phyloP scores from a whole-genome alignment of 2,888 invertebrate genomes.

The Drosophila buzzatii region DNA sequence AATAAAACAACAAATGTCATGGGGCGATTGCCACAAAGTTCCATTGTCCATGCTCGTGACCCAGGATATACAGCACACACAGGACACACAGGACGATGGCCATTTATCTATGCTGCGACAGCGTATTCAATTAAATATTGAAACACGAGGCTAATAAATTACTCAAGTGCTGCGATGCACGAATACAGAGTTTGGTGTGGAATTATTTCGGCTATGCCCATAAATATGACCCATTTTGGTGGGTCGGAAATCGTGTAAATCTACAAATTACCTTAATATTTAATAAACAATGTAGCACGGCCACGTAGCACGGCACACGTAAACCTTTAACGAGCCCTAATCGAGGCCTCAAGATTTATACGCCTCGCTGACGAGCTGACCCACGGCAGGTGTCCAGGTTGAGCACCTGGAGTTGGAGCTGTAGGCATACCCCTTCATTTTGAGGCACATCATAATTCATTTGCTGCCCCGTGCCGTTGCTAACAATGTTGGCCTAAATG shows the following conservation, averaged over 20 bases:
- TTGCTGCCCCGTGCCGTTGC: constrained; percentile 26
- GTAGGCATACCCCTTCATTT: constrained; percentile 19
- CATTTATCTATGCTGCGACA: constrained; percentile 70
- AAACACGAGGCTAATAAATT: constrained; percentile 67
- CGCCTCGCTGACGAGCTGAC: constrained; percentile 42
- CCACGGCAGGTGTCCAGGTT: background rate
- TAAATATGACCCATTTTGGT: constrained; percentile 63
- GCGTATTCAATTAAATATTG: constrained; percentile 76
- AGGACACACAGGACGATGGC: constrained; percentile 26
- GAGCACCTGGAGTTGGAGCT: background rate
- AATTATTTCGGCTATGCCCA: constrained; percentile 35
- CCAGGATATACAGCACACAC: constrained; percentile 5
- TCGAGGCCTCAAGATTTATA: constrained; percentile 67
- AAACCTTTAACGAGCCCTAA: constrained; percentile 48
- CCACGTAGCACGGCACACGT: constrained; percentile 15
- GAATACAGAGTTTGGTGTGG: constrained; percentile 8
- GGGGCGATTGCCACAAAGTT: background rate
- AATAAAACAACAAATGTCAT: constrained; percentile 59
- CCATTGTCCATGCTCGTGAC: constrained; percentile 34
- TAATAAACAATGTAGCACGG: constrained; percentile 57
- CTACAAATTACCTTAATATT: constrained; percentile 81
- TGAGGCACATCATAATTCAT: constrained; percentile 65
- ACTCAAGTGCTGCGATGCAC: constrained; percentile 39
- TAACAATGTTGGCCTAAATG: constrained; percentile 52
- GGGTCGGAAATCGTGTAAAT: constrained; percentile 60